Conservation (phyloP, 1,140 invertebrate genomes). For the Trialeurodes vaporariorum region DNA sequence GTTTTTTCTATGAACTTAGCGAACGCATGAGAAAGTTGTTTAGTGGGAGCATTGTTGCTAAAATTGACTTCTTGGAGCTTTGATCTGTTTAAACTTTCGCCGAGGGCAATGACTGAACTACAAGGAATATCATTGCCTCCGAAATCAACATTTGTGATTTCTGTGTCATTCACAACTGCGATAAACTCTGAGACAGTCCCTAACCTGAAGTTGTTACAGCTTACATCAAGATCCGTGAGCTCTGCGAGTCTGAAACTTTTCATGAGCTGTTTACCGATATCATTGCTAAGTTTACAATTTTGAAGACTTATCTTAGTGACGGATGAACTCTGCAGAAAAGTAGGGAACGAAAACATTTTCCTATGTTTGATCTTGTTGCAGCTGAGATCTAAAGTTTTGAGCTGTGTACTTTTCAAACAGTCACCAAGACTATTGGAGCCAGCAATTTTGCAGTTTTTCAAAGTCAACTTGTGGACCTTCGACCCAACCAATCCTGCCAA, state of each 20-base stretch:
- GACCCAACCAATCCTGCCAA: no score
- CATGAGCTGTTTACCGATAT: neutral
- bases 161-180: neutral
- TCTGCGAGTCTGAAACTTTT: neutral
- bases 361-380: no score
- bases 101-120: neutral
- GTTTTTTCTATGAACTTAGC: neutral
- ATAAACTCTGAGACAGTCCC: neutral
- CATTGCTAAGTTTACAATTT: neutral
- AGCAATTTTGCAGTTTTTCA: no score
- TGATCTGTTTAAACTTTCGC: neutral
- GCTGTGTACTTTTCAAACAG: no score
- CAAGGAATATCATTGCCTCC: neutral
- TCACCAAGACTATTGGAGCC: no score
- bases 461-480: no score
- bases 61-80: neutral
- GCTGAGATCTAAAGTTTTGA: no score
- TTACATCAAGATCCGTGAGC: neutral
- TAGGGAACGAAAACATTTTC: no score
- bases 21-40: neutral
- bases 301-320: neutral
- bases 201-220: neutral
- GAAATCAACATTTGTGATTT: neutral
- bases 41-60: neutral
- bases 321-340: neutral